Percentiles rank a stretch among this genome's conserved stretches.
phyloP scores from a whole-genome alignment of 2,888 invertebrate species.

The Lasioglossum leucozonium region DNA sequence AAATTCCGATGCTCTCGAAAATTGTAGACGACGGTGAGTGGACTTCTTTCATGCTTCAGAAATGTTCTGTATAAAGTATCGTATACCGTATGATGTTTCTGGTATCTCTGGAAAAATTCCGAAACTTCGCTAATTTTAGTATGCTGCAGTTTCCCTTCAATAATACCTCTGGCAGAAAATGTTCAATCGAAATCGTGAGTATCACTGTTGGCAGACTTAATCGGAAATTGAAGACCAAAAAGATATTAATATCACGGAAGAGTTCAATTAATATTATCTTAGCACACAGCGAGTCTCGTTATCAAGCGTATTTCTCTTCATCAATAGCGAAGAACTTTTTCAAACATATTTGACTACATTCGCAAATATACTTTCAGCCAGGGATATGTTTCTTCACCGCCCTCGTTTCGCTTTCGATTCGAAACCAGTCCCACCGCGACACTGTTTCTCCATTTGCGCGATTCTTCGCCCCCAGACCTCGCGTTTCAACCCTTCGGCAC shows the following conservation, averaged over 20 bases:
- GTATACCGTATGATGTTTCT: neutral
- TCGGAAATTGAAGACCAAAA: too few relatives aligned
- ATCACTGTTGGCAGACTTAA: too few relatives aligned
- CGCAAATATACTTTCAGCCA: neutral
- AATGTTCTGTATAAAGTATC: neutral
- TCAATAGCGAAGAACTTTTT: neutral
- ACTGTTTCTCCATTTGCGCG: constrained; percentile 23
- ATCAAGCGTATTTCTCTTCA: neutral
- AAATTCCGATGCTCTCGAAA: neutral
- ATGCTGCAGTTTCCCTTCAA: too few relatives aligned
- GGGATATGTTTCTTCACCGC: neutral
- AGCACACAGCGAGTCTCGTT: neutral
- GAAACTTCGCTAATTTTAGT: too few relatives aligned
- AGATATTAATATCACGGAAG: neutral
- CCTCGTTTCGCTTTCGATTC: neutral
- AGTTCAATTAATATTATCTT: neutral
- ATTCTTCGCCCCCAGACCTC: neutral
- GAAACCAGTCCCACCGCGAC: neutral
- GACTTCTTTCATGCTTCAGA: neutral
- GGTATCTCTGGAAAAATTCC: neutral
- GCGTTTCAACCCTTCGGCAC: neutral
- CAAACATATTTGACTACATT: neutral
- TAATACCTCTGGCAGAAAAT: too few relatives aligned
- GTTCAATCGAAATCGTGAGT: too few relatives aligned
- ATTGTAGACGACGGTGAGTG: neutral